Conservation (phyloP, 2,888 invertebrate genomes). For the Andrena bucephala region DNA sequence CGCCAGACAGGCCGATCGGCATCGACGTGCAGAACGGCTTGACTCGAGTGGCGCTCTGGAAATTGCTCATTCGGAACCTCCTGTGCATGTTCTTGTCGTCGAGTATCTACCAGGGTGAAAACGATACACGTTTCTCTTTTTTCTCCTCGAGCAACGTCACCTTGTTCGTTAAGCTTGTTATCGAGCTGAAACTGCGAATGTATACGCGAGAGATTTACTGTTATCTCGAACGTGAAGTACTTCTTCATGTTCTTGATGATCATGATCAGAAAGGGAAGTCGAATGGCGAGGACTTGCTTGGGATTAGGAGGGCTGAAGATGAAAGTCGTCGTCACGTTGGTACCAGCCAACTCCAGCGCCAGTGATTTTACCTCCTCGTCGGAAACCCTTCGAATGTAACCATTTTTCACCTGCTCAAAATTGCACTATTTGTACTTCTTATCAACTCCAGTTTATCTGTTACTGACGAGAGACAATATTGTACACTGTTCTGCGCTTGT, state of each 20-base stretch:
- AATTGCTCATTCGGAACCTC: slow-evolving; percentile 95
- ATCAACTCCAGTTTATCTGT: background rate
- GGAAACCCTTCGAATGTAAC: slow-evolving; percentile 96
- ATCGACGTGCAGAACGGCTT: slow-evolving; percentile 99
- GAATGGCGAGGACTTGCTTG: slow-evolving; percentile 95
- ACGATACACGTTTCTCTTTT: background rate
- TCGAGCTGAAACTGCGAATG: background rate
- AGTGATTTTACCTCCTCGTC: slow-evolving; percentile 98
- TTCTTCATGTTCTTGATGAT: slow-evolving; percentile 99
- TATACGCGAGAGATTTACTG: slow-evolving; percentile 87
- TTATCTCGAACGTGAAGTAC: slow-evolving; percentile 99
- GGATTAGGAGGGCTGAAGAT: slow-evolving; percentile 97
- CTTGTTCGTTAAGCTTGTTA: too few relatives aligned
- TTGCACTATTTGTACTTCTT: background rate
- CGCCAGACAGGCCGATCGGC: slow-evolving; percentile 97
- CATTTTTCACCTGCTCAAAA: slow-evolving; percentile 90
- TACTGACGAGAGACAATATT: too few relatives aligned
- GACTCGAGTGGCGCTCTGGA: slow-evolving; percentile 96
- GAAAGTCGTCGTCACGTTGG: slow-evolving; percentile 98
- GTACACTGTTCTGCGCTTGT: too few relatives aligned
- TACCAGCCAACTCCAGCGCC: slow-evolving; percentile 97
- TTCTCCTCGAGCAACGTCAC: too few relatives aligned
- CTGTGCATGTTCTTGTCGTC: slow-evolving; percentile 97
- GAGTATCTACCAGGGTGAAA: slow-evolving; percentile 89
- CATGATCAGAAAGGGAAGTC: slow-evolving; percentile 97